Evolutionary conservation across 1,140 invertebrate genomes (phyloP).

Genomic region (Lutraria rhynchaena): DNA sequence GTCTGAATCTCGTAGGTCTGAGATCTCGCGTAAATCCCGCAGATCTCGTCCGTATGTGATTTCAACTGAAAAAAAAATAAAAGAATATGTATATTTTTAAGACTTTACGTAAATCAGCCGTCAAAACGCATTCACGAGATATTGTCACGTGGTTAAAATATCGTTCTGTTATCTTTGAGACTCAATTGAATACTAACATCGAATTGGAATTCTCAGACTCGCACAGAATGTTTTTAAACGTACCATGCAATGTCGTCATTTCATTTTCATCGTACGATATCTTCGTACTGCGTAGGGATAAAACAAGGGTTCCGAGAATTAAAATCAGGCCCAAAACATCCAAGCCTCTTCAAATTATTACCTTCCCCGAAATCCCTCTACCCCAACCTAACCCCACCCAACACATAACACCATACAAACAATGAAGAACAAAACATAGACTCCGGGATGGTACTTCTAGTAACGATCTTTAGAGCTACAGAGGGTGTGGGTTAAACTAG

Average conservation of each 20-base stretch:
- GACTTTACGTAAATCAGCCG: neutral
- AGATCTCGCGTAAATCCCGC: conserved; percentile 14
- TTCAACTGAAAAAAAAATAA: conserved; percentile 24
- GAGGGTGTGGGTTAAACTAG: no score
- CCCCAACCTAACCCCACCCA: no score
- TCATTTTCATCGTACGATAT: no score
- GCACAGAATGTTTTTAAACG: neutral
- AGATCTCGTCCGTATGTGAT: conserved; percentile 31
- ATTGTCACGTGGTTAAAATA: neutral
- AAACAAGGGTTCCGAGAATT: no score
- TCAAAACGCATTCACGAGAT: neutral
- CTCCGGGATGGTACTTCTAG: no score
- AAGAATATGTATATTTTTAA: neutral
- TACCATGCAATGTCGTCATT: neutral
- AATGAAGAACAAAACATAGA: no score
- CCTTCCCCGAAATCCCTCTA: no score
- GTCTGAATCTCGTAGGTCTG: conserved; percentile 18
- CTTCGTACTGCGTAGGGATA: no score
- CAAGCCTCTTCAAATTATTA: no score
- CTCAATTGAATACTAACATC: neutral
- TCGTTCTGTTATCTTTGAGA: neutral
- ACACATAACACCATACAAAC: no score
- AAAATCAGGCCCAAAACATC: no score
- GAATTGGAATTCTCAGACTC: neutral
- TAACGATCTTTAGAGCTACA: no score